Base-by-base conservation (phyloP, 2,113 vertebrate species). In the Drymodes brunneopygia region DNA sequence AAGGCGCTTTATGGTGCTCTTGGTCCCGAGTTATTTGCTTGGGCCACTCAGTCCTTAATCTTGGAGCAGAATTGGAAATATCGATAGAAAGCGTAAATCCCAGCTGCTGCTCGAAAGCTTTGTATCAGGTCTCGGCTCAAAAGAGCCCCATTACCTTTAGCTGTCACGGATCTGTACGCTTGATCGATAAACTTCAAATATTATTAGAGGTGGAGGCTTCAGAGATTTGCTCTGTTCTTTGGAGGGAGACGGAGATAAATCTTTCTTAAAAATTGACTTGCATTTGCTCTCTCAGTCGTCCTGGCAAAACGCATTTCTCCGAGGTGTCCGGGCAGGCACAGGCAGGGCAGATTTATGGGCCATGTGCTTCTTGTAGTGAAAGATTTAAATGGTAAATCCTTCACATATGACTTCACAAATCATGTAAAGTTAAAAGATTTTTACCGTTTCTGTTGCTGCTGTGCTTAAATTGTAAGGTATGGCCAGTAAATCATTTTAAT, bases 131-230 rank as follows among this genome's bases (percentile, higher is more conserved):
- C 97, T 97, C 97, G 27, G 97, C 98, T 98, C 97, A 96, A 97
- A 98, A 98, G 98, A 98, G 98, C 98, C 97, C 98, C 98, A 98
- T 98, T 99, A 98, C 98, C 98, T 98, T 98, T 97, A 97, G 98
- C 98, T 98, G 98, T 98, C 98, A 98, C 97, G 98, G 98, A 98
- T 98, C 98, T 97, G 98, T 97, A 98, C 98, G 96, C 98, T 98
- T 99, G 98, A 99, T 99, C 98, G 98, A 99, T 98, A 99, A 98
- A 98, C 98, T 98, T 98, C 98, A 98, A 98, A 98, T 99, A 98
- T 99, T 98, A 98, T 98, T 98, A 98, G 98, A 98, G 98, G 98
- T 98, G 98, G 98, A 98, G 98, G 98, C 98, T 98, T 98, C 98
- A 97, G 98, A 97, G 98, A 98, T 98, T 98, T 98, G 98, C 98